Conservation (phyloP, 2,113 vertebrate genomes). For the Tichodroma muraria region DNA sequence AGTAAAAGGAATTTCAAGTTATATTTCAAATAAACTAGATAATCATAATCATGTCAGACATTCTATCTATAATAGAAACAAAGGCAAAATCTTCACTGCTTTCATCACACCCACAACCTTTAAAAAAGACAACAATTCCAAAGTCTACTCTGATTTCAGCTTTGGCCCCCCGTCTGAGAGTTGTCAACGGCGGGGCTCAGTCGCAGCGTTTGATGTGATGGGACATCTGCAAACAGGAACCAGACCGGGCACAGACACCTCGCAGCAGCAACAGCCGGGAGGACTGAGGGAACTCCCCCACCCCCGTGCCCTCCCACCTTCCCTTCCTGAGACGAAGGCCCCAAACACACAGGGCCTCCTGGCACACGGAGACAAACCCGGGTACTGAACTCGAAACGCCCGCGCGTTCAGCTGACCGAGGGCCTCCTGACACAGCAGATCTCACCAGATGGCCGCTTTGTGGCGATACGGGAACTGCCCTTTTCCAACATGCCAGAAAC, state of each 20-base stretch:
- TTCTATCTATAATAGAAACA: neutral
- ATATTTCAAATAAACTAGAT: slow-evolving; percentile 5
- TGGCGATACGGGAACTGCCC: neutral
- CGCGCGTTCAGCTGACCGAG: neutral
- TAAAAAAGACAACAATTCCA: neutral
- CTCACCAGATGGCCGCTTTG: neutral
- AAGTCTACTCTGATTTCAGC: neutral
- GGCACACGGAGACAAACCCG: accelerated
- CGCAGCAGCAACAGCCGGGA: accelerated
- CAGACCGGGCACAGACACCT: neutral
- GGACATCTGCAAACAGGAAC: neutral
- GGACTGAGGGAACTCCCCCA: neutral
- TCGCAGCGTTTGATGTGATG: neutral
- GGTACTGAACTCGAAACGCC: neutral
- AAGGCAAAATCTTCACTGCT: neutral
- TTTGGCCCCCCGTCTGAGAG: neutral
- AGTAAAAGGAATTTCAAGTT: slow-evolving; percentile 1
- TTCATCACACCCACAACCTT: neutral
- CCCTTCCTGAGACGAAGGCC: neutral
- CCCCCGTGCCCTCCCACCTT: neutral
- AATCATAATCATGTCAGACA: neutral
- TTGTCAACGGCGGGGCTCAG: neutral
- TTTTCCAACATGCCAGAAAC: neutral
- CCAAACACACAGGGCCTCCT: accelerated
- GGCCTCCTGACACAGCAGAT: neutral